Evolutionary conservation across 2,888 invertebrate species (phyloP), one percentile per base, ranked within the genome.

Genomic region (Spodoptera littoralis): DNA sequence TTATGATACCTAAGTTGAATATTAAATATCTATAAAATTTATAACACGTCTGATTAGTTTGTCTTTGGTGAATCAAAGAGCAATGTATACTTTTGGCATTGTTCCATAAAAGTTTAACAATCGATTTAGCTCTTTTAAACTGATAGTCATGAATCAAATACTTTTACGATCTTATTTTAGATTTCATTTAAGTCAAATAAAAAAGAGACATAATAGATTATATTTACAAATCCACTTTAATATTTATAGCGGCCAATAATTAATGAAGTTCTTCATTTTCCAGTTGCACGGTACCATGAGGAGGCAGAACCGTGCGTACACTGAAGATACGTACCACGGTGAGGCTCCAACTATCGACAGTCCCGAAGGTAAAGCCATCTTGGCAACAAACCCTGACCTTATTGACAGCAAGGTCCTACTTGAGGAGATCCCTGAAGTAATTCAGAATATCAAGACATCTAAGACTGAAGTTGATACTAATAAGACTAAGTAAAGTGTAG

Each of bases 271-370:
- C 9, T 0, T 46, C 41, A 3, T 65, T 70, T 92, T 91, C 8
- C 87, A 96, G 96, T 78, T 96, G 5, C 97, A 97, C 79, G 97
- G 96, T 0, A 97, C 97, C 0, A 95, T 96, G 83, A 92, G 97
- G 65, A 95, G 95, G 70, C 93, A 94, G 47, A 95, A 96, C 82
- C 90, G 95, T 4, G 93, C 96, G 4, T 97, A 97, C 83, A 96
- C 95, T 0, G 97, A 97, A 84, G 95, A 96, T 27, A 96, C 95
- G 0, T 97, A 92, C 88, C 96, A 96, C 77, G 96, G 96, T 0
- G 84, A 90, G 71, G 86, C 96, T 3, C 90, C 92, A 0, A 87
- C 95, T 8, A 89, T 95, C 0, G 90, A 94, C 41, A 85, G 90
- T 0, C 87, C 90, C 3, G 96, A 96, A 84, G 90, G 95, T 0